These are phyloP conservation scores for Clarias batrachus DNA, from an alignment of 2,113 vertebrate genomes.

Conservation along the genomic window DNA sequence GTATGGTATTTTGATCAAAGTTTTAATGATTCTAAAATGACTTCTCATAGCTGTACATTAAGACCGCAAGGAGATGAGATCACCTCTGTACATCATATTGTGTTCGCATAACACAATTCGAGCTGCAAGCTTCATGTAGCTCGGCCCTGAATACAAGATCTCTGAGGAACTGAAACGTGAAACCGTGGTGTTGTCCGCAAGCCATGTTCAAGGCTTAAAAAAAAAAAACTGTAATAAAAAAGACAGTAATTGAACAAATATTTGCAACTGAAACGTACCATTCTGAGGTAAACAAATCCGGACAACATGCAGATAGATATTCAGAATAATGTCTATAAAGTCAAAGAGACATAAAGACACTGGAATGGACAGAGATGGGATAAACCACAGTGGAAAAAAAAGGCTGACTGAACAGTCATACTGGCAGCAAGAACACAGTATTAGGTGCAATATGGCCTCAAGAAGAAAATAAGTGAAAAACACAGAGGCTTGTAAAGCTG, in stretches of 20 bases:
- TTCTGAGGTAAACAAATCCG: slow-evolving; percentile 15
- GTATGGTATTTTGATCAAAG: slow-evolving; percentile 76
- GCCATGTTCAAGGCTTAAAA: slow-evolving; percentile 53
- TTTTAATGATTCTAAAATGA: slow-evolving; percentile 94
- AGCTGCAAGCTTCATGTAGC: slow-evolving; percentile 70
- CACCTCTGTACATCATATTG: slow-evolving; percentile 69
- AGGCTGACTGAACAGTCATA: background rate
- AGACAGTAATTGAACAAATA: background rate
- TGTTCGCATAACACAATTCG: slow-evolving; percentile 74
- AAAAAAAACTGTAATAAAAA: slow-evolving; percentile 1
- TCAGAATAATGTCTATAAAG: background rate
- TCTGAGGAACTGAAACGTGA: slow-evolving; percentile 81
- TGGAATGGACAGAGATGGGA: slow-evolving; percentile 23
- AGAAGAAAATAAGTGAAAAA: slow-evolving; percentile 7
- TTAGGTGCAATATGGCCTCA: slow-evolving; percentile 7
- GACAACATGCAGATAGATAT: background rate
- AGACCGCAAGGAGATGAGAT: slow-evolving; percentile 83
- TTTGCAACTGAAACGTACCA: background rate
- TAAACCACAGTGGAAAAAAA: background rate
- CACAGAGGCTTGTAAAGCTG: slow-evolving; percentile 59
- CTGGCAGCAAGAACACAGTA: slow-evolving; percentile 21
- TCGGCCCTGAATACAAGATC: slow-evolving; percentile 82
- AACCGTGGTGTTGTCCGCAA: slow-evolving; percentile 77
- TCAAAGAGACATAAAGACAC: background rate
- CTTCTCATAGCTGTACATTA: slow-evolving; percentile 90